A percentile compares a stretch with the other conserved stretches of the same genome.
Evolutionary conservation across 2,888 invertebrate species (phyloP).

Genomic region (Lasiommata megera): DNA sequence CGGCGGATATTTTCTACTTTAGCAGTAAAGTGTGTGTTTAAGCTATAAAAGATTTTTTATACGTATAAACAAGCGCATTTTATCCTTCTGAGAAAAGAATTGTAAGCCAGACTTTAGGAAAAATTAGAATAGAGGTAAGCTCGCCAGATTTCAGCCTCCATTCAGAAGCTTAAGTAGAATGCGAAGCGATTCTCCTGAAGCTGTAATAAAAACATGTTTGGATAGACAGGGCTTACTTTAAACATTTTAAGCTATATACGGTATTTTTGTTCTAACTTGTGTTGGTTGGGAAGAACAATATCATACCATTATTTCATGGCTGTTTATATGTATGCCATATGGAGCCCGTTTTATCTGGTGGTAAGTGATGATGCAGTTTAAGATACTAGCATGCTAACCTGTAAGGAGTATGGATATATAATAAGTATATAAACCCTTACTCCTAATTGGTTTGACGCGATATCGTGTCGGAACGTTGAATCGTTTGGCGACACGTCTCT

Average conservation of each 20-base stretch:
- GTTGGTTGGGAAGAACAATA: not conserved
- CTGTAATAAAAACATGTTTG: constrained; percentile 27
- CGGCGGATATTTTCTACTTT: not conserved
- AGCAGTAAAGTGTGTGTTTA: not conserved
- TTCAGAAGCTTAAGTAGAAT: constrained; percentile 34
- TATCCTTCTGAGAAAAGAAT: constrained; percentile 18
- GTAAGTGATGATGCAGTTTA: not conserved
- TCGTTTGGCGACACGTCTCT: too few species aligned
- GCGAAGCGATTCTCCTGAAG: constrained; percentile 24
- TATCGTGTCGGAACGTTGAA: too few species aligned
- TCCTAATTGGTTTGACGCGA: too few species aligned
- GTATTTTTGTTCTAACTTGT: not conserved
- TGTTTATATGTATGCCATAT: too few species aligned
- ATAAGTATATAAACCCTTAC: too few species aligned
- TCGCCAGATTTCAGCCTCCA: constrained; percentile 32
- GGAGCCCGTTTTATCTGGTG: too few species aligned
- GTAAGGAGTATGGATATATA: too few species aligned
- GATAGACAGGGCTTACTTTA: constrained; percentile 15
- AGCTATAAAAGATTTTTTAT: constrained; percentile 1
- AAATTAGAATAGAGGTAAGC: constrained; percentile 31
- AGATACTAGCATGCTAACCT: too few species aligned
- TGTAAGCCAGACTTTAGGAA: constrained; percentile 26
- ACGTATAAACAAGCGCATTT: not conserved
- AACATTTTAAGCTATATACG: constrained; percentile 6
- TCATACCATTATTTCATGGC: not conserved